Conservation (phyloP, 1,140 invertebrate species). For the Popillia japonica region DNA sequence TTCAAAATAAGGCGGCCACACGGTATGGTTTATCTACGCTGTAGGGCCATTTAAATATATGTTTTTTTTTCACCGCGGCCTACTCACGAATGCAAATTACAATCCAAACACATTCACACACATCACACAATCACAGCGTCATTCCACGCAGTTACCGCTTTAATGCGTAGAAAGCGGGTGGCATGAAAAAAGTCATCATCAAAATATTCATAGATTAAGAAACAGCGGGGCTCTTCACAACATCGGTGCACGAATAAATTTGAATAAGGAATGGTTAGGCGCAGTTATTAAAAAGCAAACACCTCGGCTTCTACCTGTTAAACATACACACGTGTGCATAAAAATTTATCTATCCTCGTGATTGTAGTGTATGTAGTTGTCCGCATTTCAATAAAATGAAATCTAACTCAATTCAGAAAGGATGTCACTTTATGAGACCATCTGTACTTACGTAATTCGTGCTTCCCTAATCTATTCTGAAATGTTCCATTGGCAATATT, state of each 20-base stretch:
- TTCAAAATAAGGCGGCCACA: neutral
- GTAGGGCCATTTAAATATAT: conserved; percentile 20
- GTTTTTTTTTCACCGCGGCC: neutral
- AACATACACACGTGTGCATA: neutral
- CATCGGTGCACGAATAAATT: conserved; percentile 22
- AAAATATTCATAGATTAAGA: conserved; percentile 26
- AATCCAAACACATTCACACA: conserved; percentile 20
- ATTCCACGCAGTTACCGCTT: neutral
- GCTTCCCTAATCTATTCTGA: too few relatives aligned
- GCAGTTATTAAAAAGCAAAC: conserved; percentile 18
- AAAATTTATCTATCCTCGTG: neutral
- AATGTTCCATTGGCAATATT: too few relatives aligned
- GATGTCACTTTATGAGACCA: too few relatives aligned
- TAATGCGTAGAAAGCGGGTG: conserved; percentile 26
- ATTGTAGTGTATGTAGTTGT: too few relatives aligned
- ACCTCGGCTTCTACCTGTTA: conserved; percentile 5
- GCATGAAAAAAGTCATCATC: conserved; percentile 27
- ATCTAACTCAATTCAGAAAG: too few relatives aligned
- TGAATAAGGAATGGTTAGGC: conserved; percentile 20
- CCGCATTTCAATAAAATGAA: too few relatives aligned
- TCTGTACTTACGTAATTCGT: too few relatives aligned
- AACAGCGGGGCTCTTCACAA: conserved; percentile 23
- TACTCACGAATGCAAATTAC: conserved; percentile 24
- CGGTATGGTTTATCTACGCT: conserved; percentile 9
- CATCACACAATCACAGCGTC: neutral